Conservation (phyloP, 2,797 vertebrate genomes). For the Heteromormyrus szaboi region DNA sequence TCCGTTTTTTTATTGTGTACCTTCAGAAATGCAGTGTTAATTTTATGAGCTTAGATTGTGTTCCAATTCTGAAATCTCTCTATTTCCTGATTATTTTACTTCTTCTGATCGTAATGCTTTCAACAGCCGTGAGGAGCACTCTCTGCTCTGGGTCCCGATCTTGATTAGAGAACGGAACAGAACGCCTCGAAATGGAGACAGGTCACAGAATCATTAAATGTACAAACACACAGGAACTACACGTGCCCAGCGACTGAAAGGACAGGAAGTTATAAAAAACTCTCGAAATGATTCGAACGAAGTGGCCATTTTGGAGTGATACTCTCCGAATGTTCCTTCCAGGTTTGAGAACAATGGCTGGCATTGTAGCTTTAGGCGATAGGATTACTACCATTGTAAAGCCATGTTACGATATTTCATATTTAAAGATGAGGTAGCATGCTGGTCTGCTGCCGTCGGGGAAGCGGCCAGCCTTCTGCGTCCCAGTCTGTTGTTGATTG, state of each 20-base stretch:
- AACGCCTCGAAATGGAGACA: slow-evolving; percentile 61
- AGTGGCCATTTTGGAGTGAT: slow-evolving; percentile 85
- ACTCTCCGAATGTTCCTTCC: slow-evolving; percentile 69
- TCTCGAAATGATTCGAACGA: slow-evolving; percentile 88
- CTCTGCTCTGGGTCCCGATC: slow-evolving; percentile 51
- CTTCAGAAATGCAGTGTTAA: background rate
- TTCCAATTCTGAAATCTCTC: background rate
- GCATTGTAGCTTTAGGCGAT: slow-evolving; percentile 79
- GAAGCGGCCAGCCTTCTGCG: slow-evolving; percentile 35
- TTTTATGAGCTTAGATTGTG: background rate
- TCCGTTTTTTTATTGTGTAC: background rate
- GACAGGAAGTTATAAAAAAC: slow-evolving; percentile 83
- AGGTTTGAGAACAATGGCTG: slow-evolving; percentile 81
- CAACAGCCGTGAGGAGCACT: slow-evolving; percentile 61
- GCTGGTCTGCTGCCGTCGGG: slow-evolving; percentile 47
- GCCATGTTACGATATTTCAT: slow-evolving; percentile 60
- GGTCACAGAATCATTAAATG: slow-evolving; percentile 63
- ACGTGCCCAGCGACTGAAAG: slow-evolving; percentile 78
- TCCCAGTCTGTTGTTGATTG: background rate
- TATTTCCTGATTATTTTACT: background rate
- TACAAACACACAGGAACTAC: slow-evolving; percentile 68
- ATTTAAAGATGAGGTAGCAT: slow-evolving; percentile 35
- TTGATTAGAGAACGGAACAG: slow-evolving; percentile 60
- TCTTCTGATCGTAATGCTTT: slow-evolving; percentile 52
- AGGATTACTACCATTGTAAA: slow-evolving; percentile 79